A percentile compares a stretch with the other conserved stretches of the same genome.
Evolutionary conservation across 2,888 invertebrate species (phyloP).

Genomic region (Andrena camellia): DNA sequence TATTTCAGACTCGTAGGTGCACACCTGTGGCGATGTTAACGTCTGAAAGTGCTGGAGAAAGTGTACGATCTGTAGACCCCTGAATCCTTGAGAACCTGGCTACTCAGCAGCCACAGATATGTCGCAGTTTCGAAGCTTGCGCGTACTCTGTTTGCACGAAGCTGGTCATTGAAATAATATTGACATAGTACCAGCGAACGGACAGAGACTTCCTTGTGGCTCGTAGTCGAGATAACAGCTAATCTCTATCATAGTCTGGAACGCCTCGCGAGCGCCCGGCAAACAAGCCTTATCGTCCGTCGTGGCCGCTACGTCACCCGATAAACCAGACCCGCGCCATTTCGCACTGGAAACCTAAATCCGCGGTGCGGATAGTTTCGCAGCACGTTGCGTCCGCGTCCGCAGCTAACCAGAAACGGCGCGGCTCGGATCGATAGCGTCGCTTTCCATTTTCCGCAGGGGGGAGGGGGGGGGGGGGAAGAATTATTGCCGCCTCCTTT

Average conservation of each 20-base stretch:
- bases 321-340: slow-evolving; percentile 74
- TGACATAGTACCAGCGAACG: slow-evolving; percentile 72
- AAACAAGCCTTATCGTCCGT: slow-evolving; percentile 69
- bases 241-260: slow-evolving; percentile 76
- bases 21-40: background rate
- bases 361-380: slow-evolving; percentile 50
- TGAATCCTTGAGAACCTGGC: background rate
- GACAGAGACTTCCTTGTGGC: slow-evolving; percentile 73
- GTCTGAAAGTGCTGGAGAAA: background rate
- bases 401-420: background rate
- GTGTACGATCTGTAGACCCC: background rate
- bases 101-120: background rate
- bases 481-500: slow-evolving; percentile 8
- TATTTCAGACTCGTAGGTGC: no score
- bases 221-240: slow-evolving; percentile 73
- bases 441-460: slow-evolving; percentile 11
- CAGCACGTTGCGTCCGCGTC: slow-evolving; percentile 12
- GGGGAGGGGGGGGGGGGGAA: background rate
- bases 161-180: slow-evolving; percentile 76
- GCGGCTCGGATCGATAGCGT: slow-evolving; percentile 41
- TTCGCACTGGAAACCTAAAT: slow-evolving; percentile 74
- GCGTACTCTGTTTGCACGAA: slow-evolving; percentile 43
- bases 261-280: slow-evolving; percentile 66
- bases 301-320: slow-evolving; percentile 67
- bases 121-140: slow-evolving; percentile 24